Percentiles rank a stretch among this genome's conserved stretches.
Evolutionary conservation across 1,140 invertebrate genomes (phyloP).

Genomic region (Apis mellifera): DNA sequence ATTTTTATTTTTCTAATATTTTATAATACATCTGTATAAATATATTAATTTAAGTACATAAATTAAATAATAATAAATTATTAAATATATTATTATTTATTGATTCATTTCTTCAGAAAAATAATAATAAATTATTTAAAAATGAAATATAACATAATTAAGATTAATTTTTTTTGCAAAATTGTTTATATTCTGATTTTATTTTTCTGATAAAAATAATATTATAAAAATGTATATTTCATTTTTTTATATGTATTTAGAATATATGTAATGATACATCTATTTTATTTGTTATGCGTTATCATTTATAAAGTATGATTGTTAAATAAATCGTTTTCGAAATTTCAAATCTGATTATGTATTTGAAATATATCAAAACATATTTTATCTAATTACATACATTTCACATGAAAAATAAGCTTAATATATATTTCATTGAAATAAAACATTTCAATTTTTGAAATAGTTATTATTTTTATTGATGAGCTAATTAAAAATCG

Average conservation of each 20-base stretch:
- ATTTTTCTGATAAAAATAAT: too few relatives aligned
- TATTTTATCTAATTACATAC: too few relatives aligned
- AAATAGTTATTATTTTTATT: background rate
- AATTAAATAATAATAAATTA: background rate
- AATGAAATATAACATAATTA: too few relatives aligned
- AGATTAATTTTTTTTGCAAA: background rate
- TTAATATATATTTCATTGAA: background rate
- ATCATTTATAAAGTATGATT: too few relatives aligned
- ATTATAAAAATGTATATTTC: too few relatives aligned
- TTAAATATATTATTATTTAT: constrained; percentile 1
- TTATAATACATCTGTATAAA: background rate
- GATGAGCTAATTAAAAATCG: background rate
- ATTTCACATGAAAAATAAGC: background rate
- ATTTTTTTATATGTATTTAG: too few relatives aligned
- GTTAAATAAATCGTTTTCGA: too few relatives aligned
- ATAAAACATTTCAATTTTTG: background rate
- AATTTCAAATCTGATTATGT: too few relatives aligned
- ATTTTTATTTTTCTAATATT: background rate
- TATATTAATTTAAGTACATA: background rate
- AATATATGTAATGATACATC: too few relatives aligned
- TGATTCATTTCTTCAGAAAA: too few relatives aligned
- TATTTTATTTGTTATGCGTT: too few relatives aligned
- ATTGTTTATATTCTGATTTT: background rate
- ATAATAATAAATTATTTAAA: too few relatives aligned
- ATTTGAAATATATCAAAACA: background rate